These are phyloP conservation scores for Crotalus viridis DNA, from an alignment of 2,113 vertebrate genomes.

Conservation along the genomic window DNA sequence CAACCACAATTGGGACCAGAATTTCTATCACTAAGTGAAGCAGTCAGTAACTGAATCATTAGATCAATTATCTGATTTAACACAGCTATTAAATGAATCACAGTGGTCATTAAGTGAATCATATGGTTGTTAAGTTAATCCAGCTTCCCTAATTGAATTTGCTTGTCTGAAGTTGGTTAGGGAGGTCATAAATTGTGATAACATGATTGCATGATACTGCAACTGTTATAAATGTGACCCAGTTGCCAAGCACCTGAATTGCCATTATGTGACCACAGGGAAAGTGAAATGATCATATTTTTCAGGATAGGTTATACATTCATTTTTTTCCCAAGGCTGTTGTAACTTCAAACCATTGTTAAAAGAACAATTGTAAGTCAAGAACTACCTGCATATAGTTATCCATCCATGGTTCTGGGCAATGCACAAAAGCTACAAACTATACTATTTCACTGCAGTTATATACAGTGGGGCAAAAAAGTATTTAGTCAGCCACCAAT, in stretches of 20 bases:
- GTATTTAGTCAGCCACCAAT: too few relatives aligned
- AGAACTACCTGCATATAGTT: not conserved
- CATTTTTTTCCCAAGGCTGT: not conserved
- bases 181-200: not conserved
- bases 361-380: not conserved
- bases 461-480: not conserved
- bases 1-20: not conserved
- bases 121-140: not conserved
- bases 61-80: not conserved
- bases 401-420: not conserved
- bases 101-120: not conserved
- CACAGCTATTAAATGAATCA: not conserved
- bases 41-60: not conserved
- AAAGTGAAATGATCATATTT: not conserved
- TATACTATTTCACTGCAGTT: not conserved
- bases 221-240: not conserved
- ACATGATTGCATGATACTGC: not conserved
- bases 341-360: not conserved
- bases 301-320: not conserved
- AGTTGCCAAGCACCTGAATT: too few relatives aligned
- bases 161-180: not conserved
- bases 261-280: too few relatives aligned
- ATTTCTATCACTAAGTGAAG: not conserved
- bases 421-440: not conserved
- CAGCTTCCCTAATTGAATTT: not conserved